Evolutionary conservation across 2,888 invertebrate species (phyloP), one percentile per base, ranked within the genome.

Genomic region (Dasypolia templi): DNA sequence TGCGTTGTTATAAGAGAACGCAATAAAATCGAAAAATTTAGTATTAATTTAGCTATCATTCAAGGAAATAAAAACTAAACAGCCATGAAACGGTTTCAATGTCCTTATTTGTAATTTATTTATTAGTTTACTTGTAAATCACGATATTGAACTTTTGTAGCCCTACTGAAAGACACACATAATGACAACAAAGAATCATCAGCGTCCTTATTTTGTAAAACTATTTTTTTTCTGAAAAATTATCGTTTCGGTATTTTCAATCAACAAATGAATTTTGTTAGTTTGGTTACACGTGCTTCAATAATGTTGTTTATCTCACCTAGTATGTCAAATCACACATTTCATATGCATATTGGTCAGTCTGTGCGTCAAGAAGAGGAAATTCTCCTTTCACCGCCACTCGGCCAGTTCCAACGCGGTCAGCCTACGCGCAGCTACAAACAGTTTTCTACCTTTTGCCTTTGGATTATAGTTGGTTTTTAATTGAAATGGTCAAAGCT

Each of bases 341-440:
- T 83, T 66, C 72, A 72, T 72, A 82, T 82, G 79, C 71, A 79
- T 79, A 69, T 79, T 82, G 83, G 81, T 75, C 75, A 82, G 55
- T 17, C 53, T 66, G 51, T 61, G 62, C 68, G 71, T 69, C 64
- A 69, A 82, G 77, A 85, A 80, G 77, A 81, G 75, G 85, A 90
- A 90, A 87, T 83, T 85, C 88, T 84, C 89, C 91, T 92, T 91
- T 91, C 91, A 91, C 91, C 76, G 84, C 77, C 81, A 78, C 29
- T 35, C n/a, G 76, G 73, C 85, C 80, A 79, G 88, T 87, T 87
- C 83, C 87, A 90, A 87, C 79, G 80, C 89, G 88, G 88, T 87
- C 88, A 87, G 74, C 72, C 63, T 66, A 42, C 56, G 61, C 73
- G 68, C 55, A 63, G 29, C 42, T 19, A n/a, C 49, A 70, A 64